phyloP scores from a whole-genome alignment of 2,113 vertebrate species.

The Larimichthys polyactis region DNA sequence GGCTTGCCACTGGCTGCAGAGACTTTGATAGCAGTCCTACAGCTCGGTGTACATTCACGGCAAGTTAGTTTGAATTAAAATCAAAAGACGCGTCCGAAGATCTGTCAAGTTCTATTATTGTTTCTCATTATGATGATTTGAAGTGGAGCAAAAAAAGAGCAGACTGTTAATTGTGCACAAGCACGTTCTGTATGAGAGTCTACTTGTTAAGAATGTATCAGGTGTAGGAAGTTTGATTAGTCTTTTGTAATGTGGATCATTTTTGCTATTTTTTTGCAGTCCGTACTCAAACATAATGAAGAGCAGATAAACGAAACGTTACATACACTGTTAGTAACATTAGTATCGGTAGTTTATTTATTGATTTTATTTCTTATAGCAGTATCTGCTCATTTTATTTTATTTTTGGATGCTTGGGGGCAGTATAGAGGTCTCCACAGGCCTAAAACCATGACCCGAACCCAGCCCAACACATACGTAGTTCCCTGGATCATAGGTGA shows the following conservation, averaged over 20 bases:
- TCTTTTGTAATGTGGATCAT: background rate
- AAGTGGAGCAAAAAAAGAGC: conserved; percentile 44
- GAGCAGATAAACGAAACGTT: background rate
- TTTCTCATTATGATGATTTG: conserved; percentile 54
- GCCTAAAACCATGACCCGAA: background rate
- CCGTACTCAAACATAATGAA: background rate
- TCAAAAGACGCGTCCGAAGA: conserved; percentile 57
- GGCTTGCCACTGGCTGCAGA: conserved; percentile 43
- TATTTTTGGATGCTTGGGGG: background rate
- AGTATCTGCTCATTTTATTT: background rate
- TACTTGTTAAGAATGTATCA: background rate
- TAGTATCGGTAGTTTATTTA: background rate
- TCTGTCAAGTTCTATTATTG: conserved; percentile 59
- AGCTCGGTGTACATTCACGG: conserved; percentile 50
- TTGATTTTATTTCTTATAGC: background rate
- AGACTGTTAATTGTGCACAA: conserved; percentile 41
- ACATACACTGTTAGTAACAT: background rate
- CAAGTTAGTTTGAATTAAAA: conserved; percentile 56
- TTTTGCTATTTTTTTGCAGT: background rate
- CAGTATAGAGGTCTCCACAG: background rate
- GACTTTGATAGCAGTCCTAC: conserved; percentile 57
- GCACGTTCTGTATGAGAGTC: conserved; percentile 30
- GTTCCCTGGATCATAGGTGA: no score
- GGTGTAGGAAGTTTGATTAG: background rate
- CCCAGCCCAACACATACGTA: no score